Base-by-base conservation (phyloP, 2,888 invertebrate genomes). In the Argynnis bischoffii region DNA sequence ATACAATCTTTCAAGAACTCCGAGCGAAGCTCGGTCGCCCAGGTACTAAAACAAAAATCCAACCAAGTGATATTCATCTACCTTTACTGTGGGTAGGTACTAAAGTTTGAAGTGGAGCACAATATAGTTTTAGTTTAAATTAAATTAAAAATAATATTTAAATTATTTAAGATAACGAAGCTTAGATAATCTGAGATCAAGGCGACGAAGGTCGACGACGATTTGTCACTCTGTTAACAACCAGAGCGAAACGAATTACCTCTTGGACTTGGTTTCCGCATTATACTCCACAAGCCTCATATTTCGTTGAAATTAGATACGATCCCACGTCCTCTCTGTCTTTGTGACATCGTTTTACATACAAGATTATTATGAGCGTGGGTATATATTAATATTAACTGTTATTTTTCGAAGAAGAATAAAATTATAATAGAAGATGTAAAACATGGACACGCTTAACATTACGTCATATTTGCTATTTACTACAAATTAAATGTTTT, bases 281-380 rank as follows among this genome's bases (percentile, higher is more conserved):
- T 86, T 81, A 78, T 78, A 77, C 77, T 79, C 80, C 80, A 78
- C 83, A 84, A 76, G 81, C 79, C 76, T 86, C 81, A 85, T 79
- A 82, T 89, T 89, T 87, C 89, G 80, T 78, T 77, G 87, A 77
- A 77, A 89, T 80, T 80, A 71, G 79, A 89, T 85, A 86, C 76
- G 71, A 65, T 78, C 76, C 75, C 79, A 77, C 80, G 78, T 80
- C 78, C 81, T 78, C 78, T 21, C 56, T 59, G 57, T 50, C 51
- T 63, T 11, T 59, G 26, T n/a, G 51, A 53, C 54, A 54, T 54
- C 51, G 26, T 63, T 46, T 53, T 13, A 63, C 41, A 63, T 63
- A 41, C 35, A 41, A 41, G 35, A n/a, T 31, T 31, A 26, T 26
- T 16, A 35, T 46, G 47, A 15, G 16, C 64, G 59, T 59, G 59